A percentile compares a stretch with the other conserved stretches of the same genome.
Conservation (phyloP, 2,113 vertebrate genomes). For the Mionectes macconnelli region DNA sequence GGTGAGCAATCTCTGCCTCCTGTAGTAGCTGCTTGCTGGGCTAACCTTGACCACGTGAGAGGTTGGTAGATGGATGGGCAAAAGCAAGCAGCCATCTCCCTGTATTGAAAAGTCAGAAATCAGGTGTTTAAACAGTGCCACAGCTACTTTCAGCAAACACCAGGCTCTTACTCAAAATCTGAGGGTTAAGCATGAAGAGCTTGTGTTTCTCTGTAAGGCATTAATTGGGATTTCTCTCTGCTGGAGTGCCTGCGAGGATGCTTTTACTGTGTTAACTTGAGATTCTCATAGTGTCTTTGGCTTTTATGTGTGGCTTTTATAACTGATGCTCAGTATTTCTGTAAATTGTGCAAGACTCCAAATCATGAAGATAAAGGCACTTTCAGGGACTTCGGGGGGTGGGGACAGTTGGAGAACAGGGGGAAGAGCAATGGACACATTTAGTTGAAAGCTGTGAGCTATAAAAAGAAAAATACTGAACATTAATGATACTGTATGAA, state of each 20-base stretch:
- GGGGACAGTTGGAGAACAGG: fast-evolving
- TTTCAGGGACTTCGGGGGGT: neutral
- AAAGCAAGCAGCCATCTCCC: neutral
- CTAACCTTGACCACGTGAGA: neutral
- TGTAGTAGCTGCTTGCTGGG: neutral
- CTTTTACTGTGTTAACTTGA: neutral
- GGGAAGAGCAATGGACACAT: neutral
- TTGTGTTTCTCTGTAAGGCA: neutral
- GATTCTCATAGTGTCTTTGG: neutral
- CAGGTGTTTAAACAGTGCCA: neutral
- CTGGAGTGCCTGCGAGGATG: neutral
- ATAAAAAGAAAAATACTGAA: neutral
- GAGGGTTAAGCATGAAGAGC: neutral
- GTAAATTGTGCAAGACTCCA: neutral
- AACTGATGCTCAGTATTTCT: neutral
- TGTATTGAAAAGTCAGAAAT: neutral
- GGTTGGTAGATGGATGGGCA: neutral
- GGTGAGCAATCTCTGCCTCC: neutral
- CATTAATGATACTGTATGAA: neutral
- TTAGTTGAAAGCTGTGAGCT: neutral
- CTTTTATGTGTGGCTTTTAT: neutral
- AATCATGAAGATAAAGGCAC: neutral
- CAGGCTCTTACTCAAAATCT: neutral
- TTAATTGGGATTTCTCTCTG: constrained; percentile 23
- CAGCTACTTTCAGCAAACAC: neutral